phyloP scores from a whole-genome alignment of 2,113 vertebrate species.

The Grallaria varia region DNA sequence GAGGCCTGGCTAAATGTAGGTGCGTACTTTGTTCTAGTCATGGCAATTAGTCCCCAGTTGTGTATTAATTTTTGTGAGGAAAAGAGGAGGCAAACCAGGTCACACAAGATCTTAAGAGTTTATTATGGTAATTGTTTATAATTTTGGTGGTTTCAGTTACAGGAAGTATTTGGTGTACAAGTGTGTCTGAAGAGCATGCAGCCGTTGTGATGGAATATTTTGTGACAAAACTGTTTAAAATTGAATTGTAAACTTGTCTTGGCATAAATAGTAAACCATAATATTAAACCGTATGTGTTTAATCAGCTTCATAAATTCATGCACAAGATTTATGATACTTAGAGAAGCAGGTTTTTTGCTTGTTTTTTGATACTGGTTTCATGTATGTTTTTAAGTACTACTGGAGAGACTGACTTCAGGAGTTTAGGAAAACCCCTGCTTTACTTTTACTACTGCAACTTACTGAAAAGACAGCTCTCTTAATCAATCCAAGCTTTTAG shows the following conservation, averaged over 20 bases:
- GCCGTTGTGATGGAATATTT: accelerated
- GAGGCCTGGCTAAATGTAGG: accelerated
- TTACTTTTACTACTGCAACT: neutral
- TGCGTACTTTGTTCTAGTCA: accelerated
- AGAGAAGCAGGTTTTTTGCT: neutral
- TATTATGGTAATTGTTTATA: neutral
- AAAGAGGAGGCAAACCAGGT: neutral
- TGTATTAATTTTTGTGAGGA: neutral
- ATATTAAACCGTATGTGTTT: neutral
- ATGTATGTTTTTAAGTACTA: neutral
- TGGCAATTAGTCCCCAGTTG: accelerated
- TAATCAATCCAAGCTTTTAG: neutral
- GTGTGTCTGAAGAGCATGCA: neutral
- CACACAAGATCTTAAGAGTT: neutral
- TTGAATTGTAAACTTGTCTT: neutral
- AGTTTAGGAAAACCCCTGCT: neutral
- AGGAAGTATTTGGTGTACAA: neutral
- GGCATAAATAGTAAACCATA: neutral
- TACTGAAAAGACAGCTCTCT: neutral
- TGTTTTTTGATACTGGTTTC: neutral
- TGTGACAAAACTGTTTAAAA: neutral
- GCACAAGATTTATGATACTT: neutral
- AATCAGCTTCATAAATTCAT: neutral
- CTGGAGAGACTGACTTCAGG: neutral
- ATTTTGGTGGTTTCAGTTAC: neutral